These are phyloP conservation scores for Heptranchias perlo DNA, from an alignment of 2,113 vertebrate genomes.

Conservation along the genomic window DNA sequence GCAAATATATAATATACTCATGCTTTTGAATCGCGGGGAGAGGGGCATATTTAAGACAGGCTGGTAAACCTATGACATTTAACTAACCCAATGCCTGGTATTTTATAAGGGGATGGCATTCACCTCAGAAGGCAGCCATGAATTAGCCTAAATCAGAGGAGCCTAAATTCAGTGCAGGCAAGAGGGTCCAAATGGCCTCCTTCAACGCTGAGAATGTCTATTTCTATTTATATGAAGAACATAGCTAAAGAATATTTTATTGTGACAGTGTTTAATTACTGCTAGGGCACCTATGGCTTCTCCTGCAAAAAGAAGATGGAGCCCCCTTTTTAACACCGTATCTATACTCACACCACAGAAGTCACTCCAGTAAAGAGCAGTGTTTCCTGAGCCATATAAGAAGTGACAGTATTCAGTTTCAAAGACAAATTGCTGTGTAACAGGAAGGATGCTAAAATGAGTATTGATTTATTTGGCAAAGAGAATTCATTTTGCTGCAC, in stretches of 20 bases:
- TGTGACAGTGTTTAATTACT: not conserved
- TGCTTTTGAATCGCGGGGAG: not conserved
- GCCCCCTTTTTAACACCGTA: not conserved
- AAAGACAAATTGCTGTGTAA: slow-evolving; percentile 45
- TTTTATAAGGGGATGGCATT: not conserved
- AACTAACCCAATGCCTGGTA: not conserved
- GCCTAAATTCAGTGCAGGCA: not conserved
- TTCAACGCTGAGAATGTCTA: not conserved
- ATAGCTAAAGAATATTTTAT: not conserved
- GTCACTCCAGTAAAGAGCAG: slow-evolving; percentile 38
- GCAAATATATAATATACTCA: not conserved
- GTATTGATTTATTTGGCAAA: slow-evolving; percentile 49
- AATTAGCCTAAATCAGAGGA: not conserved
- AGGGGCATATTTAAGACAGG: not conserved
- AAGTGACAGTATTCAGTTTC: slow-evolving; percentile 46
- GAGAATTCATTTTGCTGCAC: slow-evolving; percentile 46
- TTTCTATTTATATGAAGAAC: not conserved
- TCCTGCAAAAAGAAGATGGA: not conserved
- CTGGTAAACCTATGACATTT: not conserved
- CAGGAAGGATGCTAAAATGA: slow-evolving; percentile 47
- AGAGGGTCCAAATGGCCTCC: not conserved
- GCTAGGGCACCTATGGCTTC: not conserved
- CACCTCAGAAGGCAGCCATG: not conserved
- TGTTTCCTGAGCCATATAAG: slow-evolving; percentile 38
- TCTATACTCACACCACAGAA: slow-evolving; percentile 6